Percentiles rank a stretch among this genome's conserved stretches.
Conservation (phyloP, 2,797 vertebrate species). For the Avahi laniger region DNA sequence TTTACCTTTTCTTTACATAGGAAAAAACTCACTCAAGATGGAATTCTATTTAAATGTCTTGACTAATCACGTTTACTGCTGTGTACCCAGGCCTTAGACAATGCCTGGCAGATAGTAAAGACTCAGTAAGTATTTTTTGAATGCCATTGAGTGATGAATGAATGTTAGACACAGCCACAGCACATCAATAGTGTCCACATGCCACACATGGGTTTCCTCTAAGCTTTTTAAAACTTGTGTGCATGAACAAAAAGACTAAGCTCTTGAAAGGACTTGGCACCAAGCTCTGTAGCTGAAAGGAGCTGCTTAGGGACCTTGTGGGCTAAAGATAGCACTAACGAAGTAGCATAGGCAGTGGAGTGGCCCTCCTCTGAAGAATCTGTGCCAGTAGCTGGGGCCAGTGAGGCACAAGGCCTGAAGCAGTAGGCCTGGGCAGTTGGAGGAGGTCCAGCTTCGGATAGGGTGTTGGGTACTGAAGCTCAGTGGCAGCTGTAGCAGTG, state of each 20-base stretch:
- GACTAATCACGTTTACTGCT: neutral
- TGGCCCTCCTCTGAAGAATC: neutral
- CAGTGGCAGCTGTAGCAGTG: neutral
- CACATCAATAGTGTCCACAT: too few species aligned
- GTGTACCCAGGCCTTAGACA: neutral
- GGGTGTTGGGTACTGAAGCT: neutral
- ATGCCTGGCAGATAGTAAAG: neutral
- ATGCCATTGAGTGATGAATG: neutral
- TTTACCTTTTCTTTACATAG: conserved; percentile 9
- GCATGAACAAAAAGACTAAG: neutral
- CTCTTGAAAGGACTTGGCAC: neutral
- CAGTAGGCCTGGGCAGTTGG: neutral
- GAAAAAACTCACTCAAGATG: neutral
- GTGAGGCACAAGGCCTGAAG: neutral
- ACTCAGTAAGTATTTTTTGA: neutral
- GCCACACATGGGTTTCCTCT: neutral
- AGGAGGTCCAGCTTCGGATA: neutral
- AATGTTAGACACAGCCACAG: neutral
- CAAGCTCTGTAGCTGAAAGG: neutral
- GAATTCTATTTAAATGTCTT: neutral
- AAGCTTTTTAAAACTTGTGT: neutral
- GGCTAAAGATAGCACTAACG: neutral
- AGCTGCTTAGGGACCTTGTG: neutral
- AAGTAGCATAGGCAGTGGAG: neutral
- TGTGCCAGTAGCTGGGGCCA: neutral